Percentiles rank a stretch among this genome's conserved stretches.
Evolutionary conservation across 2,888 invertebrate species (phyloP).

Genomic region (Orchesella flavescens): DNA sequence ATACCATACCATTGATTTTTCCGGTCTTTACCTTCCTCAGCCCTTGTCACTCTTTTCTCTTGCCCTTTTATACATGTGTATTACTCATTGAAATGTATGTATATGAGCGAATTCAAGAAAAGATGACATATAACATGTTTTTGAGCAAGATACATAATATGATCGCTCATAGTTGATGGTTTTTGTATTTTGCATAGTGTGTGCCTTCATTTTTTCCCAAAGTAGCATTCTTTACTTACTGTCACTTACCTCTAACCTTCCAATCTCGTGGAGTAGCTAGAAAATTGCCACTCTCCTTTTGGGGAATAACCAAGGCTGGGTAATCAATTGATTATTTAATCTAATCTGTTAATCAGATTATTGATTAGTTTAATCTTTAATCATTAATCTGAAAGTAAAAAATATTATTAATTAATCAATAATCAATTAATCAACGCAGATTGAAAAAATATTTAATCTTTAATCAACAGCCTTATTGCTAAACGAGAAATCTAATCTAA

Average conservation of each 20-base stretch:
- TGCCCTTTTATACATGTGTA: conserved; percentile 34
- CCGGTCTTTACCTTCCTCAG: conserved; percentile 67
- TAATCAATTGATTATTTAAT: too few relatives aligned
- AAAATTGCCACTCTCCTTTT: not conserved
- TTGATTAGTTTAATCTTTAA: too few relatives aligned
- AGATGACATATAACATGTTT: conserved; percentile 22
- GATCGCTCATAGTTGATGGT: not conserved
- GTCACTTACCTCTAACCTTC: not conserved
- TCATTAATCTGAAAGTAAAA: too few relatives aligned
- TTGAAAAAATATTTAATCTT: too few relatives aligned
- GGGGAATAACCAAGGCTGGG: too few relatives aligned
- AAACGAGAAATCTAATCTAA: too few relatives aligned
- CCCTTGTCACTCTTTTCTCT: conserved; percentile 41
- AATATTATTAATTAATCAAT: too few relatives aligned
- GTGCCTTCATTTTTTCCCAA: not conserved
- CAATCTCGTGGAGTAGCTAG: not conserved
- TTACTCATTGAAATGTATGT: conserved; percentile 25
- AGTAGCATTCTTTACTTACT: not conserved
- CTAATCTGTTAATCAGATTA: too few relatives aligned
- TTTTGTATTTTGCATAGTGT: not conserved
- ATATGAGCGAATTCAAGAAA: not conserved
- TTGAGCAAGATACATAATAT: conserved; percentile 5
- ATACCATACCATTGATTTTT: conserved; percentile 69
- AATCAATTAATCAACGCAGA: too few relatives aligned
- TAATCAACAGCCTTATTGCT: too few relatives aligned